Evolutionary conservation across 2,888 invertebrate species (phyloP).

Genomic region (Phalangium opilio): DNA sequence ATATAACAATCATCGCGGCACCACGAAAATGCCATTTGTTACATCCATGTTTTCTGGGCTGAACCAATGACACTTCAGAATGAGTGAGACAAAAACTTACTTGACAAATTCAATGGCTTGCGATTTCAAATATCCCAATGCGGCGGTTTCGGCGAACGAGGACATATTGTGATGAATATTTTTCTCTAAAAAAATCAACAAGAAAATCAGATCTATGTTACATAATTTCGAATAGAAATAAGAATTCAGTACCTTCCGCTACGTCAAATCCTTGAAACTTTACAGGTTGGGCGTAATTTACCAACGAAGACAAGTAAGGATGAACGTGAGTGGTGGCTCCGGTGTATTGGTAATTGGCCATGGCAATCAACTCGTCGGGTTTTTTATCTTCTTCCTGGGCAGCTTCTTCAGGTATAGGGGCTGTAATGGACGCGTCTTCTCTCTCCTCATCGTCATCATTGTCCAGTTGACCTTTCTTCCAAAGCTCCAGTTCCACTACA

Average conservation of each 20-base stretch:
- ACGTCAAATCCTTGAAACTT: conserved; percentile 97
- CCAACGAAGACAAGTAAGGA: conserved; percentile 95
- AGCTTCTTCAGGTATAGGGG: conserved; percentile 26
- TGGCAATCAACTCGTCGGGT: conserved; percentile 24
- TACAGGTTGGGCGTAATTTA: conserved; percentile 98
- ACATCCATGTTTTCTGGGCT: too few relatives aligned
- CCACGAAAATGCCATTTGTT: too few relatives aligned
- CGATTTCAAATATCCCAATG: conserved; percentile 85
- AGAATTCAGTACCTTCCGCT: conserved; percentile 61
- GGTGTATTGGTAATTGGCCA: conserved; percentile 59
- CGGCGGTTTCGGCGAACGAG: conserved; percentile 94
- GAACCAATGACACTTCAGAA: too few relatives aligned
- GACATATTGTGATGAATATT: conserved; percentile 98
- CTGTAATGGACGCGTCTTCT: conserved; percentile 66
- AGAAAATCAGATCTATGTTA: too few relatives aligned
- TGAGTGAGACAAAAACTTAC: too few relatives aligned
- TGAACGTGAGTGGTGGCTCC: conserved; percentile 98
- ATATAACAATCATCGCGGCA: too few relatives aligned
- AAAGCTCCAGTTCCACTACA: conserved; percentile 53
- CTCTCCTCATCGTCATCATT: conserved; percentile 58
- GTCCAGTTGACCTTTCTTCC: conserved; percentile 77
- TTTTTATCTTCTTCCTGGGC: conserved; percentile 8
- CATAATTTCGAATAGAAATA: background rate
- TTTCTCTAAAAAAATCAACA: conserved; percentile 48
- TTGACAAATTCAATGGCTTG: conserved; percentile 98